Evolutionary conservation across 2,888 invertebrate genomes (phyloP), one percentile per base, ranked within the genome.

Genomic region (Saturnia japonica): DNA sequence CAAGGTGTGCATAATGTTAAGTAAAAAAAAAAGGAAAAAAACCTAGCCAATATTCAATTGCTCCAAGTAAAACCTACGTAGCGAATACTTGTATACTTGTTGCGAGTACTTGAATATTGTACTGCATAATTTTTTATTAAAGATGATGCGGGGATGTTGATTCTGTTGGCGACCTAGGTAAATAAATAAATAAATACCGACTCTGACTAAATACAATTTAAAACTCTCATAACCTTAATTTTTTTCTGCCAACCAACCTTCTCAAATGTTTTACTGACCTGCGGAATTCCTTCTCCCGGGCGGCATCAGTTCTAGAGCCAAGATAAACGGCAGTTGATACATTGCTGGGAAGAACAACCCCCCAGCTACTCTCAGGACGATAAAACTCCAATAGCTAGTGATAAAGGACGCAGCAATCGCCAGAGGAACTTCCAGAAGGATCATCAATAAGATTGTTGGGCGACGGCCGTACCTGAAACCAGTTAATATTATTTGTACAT

Each of bases 291-390:
- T 90, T 68, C 94, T 94, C 12, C 91, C 89, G 1, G 96, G 95
- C 0, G 96, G 96, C 95, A 96, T 96, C 73, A 96, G 81, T 77
- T 96, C 96, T 76, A 96, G 85, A 1, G 96, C 95, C 73, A 96
- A 85, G 74, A 96, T 95, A 74, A 96, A 96, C 0, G 96, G 96
- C 79, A 95, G 94, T 82, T 96, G 96, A 80, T 95, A 96, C 73
- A 96, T 85, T 0, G 96, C 96, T 16, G 96, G 96, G 78, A 96
- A 96, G 84, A 96, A 95, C 67, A 96, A 87, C 3, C 96, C 96
- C 67, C 95, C 95, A 67, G 95, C 86, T 8, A 95, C 94, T 74
- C 96, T 91, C 67, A 96, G 82, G 0, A 91, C 93, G 9, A 95
- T 94, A 83, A 96, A 96, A 3, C 93, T 91, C 85, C 94, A 93